Conservation (phyloP, 2,888 invertebrate genomes). For the Sipha maydis region DNA sequence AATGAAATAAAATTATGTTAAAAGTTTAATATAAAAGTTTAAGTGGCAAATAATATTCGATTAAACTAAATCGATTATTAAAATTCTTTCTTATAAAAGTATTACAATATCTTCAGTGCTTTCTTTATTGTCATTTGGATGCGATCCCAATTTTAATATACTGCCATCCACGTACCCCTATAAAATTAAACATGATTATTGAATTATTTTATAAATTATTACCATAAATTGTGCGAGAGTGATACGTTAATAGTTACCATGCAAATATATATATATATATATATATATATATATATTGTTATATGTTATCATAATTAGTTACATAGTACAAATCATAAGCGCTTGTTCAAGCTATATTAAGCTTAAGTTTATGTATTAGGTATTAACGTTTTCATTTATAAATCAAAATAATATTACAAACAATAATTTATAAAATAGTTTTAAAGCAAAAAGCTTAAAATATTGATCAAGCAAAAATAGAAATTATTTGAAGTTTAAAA, state of each 20-base stretch:
- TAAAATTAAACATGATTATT: conserved; percentile 25
- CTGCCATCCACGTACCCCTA: conserved; percentile 66
- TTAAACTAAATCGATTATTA: background rate
- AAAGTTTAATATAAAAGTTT: no score
- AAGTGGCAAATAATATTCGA: no score
- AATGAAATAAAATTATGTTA: no score
- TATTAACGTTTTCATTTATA: background rate
- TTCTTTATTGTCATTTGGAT: conserved; percentile 64
- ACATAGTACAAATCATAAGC: background rate
- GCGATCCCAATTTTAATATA: conserved; percentile 66
- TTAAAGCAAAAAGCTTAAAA: conserved; percentile 3
- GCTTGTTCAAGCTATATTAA: background rate
- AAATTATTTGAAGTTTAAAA: background rate
- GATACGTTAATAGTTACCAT: conserved; percentile 27
- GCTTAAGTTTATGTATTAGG: conserved; percentile 35
- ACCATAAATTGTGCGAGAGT: conserved; percentile 2
- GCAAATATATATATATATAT: conserved; percentile 14
- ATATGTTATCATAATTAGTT: background rate
- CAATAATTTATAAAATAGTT: background rate
- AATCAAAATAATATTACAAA: background rate
- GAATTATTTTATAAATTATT: background rate
- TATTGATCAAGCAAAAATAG: conserved; percentile 15
- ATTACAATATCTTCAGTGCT: conserved; percentile 49
- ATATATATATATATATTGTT: background rate
- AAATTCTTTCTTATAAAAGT: background rate